Evolutionary conservation across 2,888 invertebrate species (phyloP), one percentile per base, ranked within the genome.

Genomic region (Pyrrhosoma nymphula): DNA sequence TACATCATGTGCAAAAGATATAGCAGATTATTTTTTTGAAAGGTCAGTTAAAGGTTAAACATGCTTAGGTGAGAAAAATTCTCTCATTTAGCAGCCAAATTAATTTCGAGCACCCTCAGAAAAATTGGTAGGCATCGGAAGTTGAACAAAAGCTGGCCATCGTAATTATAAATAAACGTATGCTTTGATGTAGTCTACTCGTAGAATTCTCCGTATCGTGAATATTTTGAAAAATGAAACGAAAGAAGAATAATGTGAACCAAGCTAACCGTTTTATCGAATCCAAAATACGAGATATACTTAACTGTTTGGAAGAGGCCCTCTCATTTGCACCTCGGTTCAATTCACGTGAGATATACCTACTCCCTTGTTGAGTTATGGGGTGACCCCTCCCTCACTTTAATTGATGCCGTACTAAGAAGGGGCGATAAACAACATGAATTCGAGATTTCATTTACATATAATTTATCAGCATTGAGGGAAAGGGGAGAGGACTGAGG

Each of bases 401-500:
- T 35, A 82, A 30, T 82, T 82, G 82, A 35, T 35, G 82, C 35
- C 30, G 30, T 16, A 18, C 26, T 20, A 60, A n/a, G 18, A 69
- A 26, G n/a, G 69, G 26, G 69, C 35, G 35, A 82, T 82, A 35
- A 35, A 35, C 35, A 82, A 82, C 30, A 82, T 30, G 30, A 18
- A 82, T 82, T 82, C 82, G 16, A 82, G 30, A 82, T 82, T 35
- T 82, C n/a, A 82, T 82, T 35, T 82, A 82, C 35, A 82, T 82
- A 35, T 82, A 82, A 82, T 82, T 82, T 82, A 82, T 82, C 82
- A 82, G 82, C 82, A 82, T 82, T 18, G 82, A 82, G 82, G 26
- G 35, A 82, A 82, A 82, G 82, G 35, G 12, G 23, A 69, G n/a
- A 26, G n/a, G 26, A 26, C 0, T 2, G 69, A 69, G 69, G 69